Conservation (phyloP, 92 coral and sea anemone species). For the Parazoanthus swiftii region DNA sequence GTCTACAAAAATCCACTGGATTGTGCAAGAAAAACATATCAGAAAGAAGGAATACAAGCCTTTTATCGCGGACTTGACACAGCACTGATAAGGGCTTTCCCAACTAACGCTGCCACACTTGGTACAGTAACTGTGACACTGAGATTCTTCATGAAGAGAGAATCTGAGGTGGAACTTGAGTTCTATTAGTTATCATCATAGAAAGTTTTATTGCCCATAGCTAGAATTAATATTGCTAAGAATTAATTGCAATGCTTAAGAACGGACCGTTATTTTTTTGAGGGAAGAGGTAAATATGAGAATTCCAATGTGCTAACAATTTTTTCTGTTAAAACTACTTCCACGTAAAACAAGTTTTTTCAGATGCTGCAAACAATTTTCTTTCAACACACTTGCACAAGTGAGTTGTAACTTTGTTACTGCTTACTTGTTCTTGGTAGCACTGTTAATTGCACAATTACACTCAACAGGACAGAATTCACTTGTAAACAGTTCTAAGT, state of each 20-base stretch:
- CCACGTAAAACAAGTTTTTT: too few relatives aligned
- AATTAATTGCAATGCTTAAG: neutral
- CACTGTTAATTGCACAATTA: too few relatives aligned
- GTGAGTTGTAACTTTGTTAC: too few relatives aligned
- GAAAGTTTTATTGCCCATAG: neutral
- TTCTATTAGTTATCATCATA: neutral
- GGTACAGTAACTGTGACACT: conserved; percentile 86
- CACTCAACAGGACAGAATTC: too few relatives aligned
- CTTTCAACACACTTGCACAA: too few relatives aligned
- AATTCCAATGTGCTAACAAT: too few relatives aligned
- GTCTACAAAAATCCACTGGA: conserved; percentile 65
- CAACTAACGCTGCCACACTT: conserved; percentile 93
- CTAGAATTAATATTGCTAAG: neutral
- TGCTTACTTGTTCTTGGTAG: too few relatives aligned
- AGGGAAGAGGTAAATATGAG: too few relatives aligned
- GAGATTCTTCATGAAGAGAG: conserved; percentile 60
- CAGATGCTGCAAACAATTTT: too few relatives aligned
- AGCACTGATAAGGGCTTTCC: conserved; percentile 86
- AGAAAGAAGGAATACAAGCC: conserved; percentile 65
- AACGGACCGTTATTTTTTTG: too few relatives aligned
- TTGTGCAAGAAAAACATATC: conserved; percentile 70
- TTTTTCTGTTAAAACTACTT: too few relatives aligned
- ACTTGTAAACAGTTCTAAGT: too few relatives aligned
- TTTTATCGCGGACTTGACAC: conserved; percentile 81
- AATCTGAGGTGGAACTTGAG: conserved; percentile 58